phyloP scores from a whole-genome alignment of 2,113 vertebrate genomes.

The Myodes glareolus region DNA sequence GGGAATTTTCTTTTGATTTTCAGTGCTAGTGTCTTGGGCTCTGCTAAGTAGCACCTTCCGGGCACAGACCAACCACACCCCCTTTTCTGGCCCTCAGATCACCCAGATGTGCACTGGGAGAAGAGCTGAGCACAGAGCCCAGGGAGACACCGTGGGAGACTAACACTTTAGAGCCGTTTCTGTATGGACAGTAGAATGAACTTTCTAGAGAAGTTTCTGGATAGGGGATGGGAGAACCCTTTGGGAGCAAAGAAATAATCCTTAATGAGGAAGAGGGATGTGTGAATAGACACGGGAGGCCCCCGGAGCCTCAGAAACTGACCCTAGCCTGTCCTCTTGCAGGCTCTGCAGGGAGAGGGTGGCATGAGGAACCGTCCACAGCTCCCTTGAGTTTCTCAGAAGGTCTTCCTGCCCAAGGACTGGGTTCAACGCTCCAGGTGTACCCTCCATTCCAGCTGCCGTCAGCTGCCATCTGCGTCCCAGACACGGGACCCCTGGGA shows the following conservation, averaged over 20 bases:
- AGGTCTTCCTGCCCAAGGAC: background rate
- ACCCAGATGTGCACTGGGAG: background rate
- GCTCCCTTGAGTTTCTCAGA: background rate
- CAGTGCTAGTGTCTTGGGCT: background rate
- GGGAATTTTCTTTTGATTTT: background rate
- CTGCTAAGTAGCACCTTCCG: background rate
- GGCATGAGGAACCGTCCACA: background rate
- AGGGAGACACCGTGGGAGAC: background rate
- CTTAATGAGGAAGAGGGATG: no score
- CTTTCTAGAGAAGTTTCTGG: background rate
- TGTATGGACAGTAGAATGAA: background rate
- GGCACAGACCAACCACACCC: background rate
- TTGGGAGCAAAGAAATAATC: background rate
- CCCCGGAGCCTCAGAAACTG: background rate
- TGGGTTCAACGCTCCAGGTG: background rate
- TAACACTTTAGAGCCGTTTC: background rate
- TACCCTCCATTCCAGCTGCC: background rate
- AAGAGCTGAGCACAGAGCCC: background rate
- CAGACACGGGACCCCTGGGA: background rate
- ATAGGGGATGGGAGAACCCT: rapidly evolving
- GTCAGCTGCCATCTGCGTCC: background rate
- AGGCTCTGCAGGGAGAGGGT: no score
- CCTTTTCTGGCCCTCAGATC: background rate
- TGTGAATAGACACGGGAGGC: background rate
- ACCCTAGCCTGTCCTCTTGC: background rate